Percentiles rank a stretch among this genome's conserved stretches.
Conservation (phyloP, 2,797 vertebrate genomes). For the Sebastes steindachneri region DNA sequence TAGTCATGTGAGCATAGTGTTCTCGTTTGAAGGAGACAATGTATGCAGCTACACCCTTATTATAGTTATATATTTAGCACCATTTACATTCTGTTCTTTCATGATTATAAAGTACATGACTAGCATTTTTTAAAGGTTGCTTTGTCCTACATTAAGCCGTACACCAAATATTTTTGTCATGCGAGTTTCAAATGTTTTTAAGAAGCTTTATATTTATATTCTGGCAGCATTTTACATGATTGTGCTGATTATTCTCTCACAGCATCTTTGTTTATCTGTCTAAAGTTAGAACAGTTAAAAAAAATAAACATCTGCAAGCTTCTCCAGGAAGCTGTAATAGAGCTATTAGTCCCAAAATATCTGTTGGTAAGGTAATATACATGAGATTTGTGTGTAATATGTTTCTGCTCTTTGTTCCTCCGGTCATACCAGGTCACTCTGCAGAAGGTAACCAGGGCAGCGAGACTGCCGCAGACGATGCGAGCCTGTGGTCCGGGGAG, state of each 20-base stretch:
- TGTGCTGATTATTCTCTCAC: neutral
- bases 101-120: neutral
- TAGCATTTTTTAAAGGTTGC: neutral
- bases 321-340: neutral
- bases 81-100: neutral
- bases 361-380: neutral
- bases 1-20: neutral
- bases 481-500: constrained; percentile 78
- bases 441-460: constrained; percentile 69
- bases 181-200: neutral
- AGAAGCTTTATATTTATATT: neutral
- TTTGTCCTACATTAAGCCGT: neutral
- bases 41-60: neutral
- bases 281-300: neutral
- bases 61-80: constrained; percentile 1
- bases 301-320: neutral
- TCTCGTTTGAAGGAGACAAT: constrained; percentile 1
- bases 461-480: constrained; percentile 60
- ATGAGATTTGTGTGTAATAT: neutral
- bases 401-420: neutral
- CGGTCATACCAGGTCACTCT: constrained; percentile 68
- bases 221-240: neutral
- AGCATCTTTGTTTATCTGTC: neutral
- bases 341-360: neutral
- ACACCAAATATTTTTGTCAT: neutral